Base-by-base conservation (phyloP, 2,888 invertebrate genomes). In the Philonicus albiceps region DNA sequence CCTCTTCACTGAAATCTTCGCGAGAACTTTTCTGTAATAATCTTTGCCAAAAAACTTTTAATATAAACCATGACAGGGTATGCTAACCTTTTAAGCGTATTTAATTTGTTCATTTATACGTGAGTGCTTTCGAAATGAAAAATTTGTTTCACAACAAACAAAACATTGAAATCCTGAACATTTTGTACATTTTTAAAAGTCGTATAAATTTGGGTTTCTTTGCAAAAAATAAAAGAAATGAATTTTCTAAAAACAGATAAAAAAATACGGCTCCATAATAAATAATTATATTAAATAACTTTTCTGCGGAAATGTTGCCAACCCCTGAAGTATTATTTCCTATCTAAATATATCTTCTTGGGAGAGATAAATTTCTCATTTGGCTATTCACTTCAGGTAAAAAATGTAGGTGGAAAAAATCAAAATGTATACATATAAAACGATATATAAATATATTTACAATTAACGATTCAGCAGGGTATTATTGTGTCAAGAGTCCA, bases 381-480 rank as follows among this genome's bases (percentile, higher is more conserved):
- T 80, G 30, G 80, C 80, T 80, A 37, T 22, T 31, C 55, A 83
- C 27, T 19, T 64, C 81, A 83, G 81, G 81, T 83, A 83, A 83
- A 83, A n/a, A 53, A 80, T 80, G 55, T 53, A 80, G 80, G 80
- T 80, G 80, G 80, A 11, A 80, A n/a, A 78, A 78, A 43, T 40
- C 78, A 22, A 43, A 80, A n/a, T n/a, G 16, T 19, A 80, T 27
- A 80, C 1, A 74, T 34, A 76, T 22, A 37, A 40, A 34, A 0
- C 37, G n/a, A n/a, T n/a, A n/a, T n/a, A 75, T 7, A 73, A 19
- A 40, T 34, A 13, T 76, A 37, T 37, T n/a, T 43, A 40, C 34
- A 11, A 76, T 40, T 40, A 76, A 76, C 16, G 43, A 40, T 76
- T 76, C 37, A 40, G 74, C 76, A 40, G 40, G 22, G 40, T 34